phyloP scores from a whole-genome alignment of 2,797 vertebrate genomes.

The Epinephelus malabaricus region DNA sequence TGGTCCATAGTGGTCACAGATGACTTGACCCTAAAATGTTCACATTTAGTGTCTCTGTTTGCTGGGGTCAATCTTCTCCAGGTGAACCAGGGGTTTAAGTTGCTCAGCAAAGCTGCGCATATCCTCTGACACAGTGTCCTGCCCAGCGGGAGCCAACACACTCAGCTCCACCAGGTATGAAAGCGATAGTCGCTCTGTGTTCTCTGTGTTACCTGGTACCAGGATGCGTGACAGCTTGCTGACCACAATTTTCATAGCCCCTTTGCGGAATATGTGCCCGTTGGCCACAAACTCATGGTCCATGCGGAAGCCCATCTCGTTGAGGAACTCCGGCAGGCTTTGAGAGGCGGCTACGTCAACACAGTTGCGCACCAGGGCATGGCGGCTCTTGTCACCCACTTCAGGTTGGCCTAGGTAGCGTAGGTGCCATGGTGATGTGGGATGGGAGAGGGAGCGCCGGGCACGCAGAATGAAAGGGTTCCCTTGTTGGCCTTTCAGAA shows the following conservation, averaged over 20 bases:
- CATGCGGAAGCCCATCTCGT: conserved; percentile 99
- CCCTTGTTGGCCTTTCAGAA: conserved; percentile 97
- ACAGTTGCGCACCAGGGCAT: conserved; percentile 94
- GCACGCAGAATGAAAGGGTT: conserved; percentile 96
- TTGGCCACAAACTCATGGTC: conserved; percentile 98
- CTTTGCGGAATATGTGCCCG: conserved; percentile 96
- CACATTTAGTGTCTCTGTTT: conserved; percentile 88
- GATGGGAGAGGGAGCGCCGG: conserved; percentile 91
- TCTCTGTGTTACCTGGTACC: conserved; percentile 94
- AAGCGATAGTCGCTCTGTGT: conserved; percentile 93
- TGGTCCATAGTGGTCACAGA: conserved; percentile 5
- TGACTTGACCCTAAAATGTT: conserved; percentile 16
- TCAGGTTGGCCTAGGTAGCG: conserved; percentile 97
- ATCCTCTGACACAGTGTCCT: conserved; percentile 95
- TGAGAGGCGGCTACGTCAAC: conserved; percentile 97
- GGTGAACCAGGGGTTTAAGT: conserved; percentile 95
- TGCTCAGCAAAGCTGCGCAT: conserved; percentile 98
- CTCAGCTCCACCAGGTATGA: conserved; percentile 97
- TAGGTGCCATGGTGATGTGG: conserved; percentile 92
- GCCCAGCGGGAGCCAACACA: conserved; percentile 93
- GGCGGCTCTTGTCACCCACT: conserved; percentile 96
- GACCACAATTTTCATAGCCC: conserved; percentile 95
- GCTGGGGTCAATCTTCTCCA: conserved; percentile 97
- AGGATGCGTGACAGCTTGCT: conserved; percentile 96
- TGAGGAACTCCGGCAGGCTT: conserved; percentile 94